Percentiles rank a stretch among this genome's conserved stretches.
phyloP scores from a whole-genome alignment of 2,888 invertebrate genomes.

The Eupithecia inturbata region DNA sequence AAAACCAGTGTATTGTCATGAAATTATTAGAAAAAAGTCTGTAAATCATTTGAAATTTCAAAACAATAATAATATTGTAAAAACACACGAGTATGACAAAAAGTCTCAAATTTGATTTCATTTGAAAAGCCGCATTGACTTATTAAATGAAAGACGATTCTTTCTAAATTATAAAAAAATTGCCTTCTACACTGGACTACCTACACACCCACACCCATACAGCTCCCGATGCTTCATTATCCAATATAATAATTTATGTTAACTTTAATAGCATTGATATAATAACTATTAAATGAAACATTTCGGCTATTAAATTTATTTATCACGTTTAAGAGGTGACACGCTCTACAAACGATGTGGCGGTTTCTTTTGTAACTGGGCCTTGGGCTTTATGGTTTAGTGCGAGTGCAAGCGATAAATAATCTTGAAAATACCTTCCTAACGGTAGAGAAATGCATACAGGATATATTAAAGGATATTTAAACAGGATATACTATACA shows the following conservation, averaged over 20 bases:
- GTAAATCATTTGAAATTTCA: too few species aligned
- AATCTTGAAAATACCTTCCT: too few species aligned
- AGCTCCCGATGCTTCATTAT: constrained; percentile 14
- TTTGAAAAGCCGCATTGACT: too few species aligned
- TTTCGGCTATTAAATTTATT: constrained; percentile 56
- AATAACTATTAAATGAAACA: constrained; percentile 51
- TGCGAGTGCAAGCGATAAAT: constrained; percentile 5
- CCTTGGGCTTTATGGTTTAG: constrained; percentile 42
- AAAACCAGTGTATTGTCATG: too few species aligned
- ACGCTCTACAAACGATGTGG: constrained; percentile 59
- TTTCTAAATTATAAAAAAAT: background rate
- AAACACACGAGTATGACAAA: too few species aligned
- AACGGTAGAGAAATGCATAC: too few species aligned
- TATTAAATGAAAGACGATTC: too few species aligned
- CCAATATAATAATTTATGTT: constrained; percentile 26
- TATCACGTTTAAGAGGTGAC: constrained; percentile 58
- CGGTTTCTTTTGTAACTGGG: constrained; percentile 65
- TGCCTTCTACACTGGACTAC: background rate
- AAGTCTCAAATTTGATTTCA: too few species aligned
- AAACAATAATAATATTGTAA: too few species aligned
- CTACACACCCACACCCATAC: background rate
- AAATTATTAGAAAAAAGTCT: too few species aligned
- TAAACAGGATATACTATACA: too few species aligned
- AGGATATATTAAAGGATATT: too few species aligned
- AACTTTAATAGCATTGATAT: constrained; percentile 43